Percentiles rank a stretch among this genome's conserved stretches.
Evolutionary conservation across 2,113 vertebrate genomes (phyloP).

Genomic region (Gallinago paraguaiae): DNA sequence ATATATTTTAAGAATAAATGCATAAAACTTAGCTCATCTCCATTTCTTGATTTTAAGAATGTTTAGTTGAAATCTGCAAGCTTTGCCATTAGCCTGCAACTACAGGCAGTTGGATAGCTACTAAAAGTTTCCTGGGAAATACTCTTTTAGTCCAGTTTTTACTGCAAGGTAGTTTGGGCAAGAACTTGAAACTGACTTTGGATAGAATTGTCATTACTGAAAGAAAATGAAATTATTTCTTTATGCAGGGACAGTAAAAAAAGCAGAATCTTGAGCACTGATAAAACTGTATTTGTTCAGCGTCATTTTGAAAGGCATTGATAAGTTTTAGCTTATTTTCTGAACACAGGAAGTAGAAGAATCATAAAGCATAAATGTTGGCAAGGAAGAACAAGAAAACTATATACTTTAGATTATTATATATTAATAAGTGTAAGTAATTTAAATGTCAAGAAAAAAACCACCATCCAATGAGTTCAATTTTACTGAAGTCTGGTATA

Average conservation of each 20-base stretch:
- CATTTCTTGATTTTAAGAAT: not conserved
- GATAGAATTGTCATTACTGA: not conserved
- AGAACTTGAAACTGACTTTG: not conserved
- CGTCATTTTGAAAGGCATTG: not conserved
- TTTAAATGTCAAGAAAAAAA: not conserved
- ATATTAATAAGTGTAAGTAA: not conserved
- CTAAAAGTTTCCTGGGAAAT: not conserved
- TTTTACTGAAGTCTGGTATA: not conserved
- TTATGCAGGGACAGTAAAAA: not conserved
- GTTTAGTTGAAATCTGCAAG: not conserved
- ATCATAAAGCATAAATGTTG: not conserved
- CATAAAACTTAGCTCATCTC: not conserved
- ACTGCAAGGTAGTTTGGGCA: not conserved
- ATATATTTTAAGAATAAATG: not conserved
- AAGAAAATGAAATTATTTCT: not conserved
- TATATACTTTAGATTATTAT: not conserved
- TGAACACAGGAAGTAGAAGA: not conserved
- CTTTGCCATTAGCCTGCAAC: not conserved
- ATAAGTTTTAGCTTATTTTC: not conserved
- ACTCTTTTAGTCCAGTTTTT: not conserved
- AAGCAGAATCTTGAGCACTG: not conserved
- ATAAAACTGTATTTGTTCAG: not conserved
- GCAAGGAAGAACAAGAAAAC: not conserved
- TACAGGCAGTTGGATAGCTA: not conserved
- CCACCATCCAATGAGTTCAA: not conserved